Evolutionary conservation across 1,140 invertebrate genomes (phyloP).

Genomic region (Atta texana): DNA sequence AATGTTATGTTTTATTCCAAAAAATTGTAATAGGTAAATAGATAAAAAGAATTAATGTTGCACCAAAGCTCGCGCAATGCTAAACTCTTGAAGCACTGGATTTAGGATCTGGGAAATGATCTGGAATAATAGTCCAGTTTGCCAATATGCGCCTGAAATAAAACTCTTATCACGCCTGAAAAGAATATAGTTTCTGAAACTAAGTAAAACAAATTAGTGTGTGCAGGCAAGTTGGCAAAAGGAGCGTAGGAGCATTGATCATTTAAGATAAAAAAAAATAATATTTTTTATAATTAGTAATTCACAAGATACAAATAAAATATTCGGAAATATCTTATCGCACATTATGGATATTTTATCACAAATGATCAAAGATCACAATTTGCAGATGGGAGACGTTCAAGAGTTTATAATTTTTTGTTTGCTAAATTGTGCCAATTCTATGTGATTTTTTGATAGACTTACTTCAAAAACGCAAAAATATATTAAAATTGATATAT

Average conservation of each 20-base stretch:
- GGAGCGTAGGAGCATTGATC: conserved; percentile 61
- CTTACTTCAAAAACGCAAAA: conserved; percentile 66
- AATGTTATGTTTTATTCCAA: not conserved
- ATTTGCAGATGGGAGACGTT: conserved; percentile 54
- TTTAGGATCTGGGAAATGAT: conserved; percentile 42
- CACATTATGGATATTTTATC: conserved; percentile 11
- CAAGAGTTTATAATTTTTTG: conserved; percentile 76
- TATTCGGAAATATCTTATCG: not conserved
- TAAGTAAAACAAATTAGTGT: conserved; percentile 81
- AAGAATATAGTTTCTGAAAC: conserved; percentile 80
- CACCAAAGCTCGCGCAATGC: conserved; percentile 76
- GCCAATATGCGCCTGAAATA: conserved; percentile 83
- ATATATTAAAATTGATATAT: conserved; percentile 36
- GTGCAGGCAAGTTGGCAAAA: conserved; percentile 75
- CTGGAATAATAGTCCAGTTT: conserved; percentile 71
- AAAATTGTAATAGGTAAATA: conserved; percentile 10
- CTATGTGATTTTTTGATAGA: conserved; percentile 51
- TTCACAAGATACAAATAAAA: conserved; percentile 2
- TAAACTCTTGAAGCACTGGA: conserved; percentile 73
- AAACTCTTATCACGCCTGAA: conserved; percentile 81
- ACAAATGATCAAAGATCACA: conserved; percentile 55
- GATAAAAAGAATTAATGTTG: conserved; percentile 44
- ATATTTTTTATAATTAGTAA: conserved; percentile 11
- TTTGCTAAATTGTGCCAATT: conserved; percentile 66
- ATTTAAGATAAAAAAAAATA: conserved; percentile 43